Evolutionary conservation across 2,113 vertebrate species (phyloP), one percentile per base, ranked within the genome.

Genomic region (Lasiurus borealis): DNA sequence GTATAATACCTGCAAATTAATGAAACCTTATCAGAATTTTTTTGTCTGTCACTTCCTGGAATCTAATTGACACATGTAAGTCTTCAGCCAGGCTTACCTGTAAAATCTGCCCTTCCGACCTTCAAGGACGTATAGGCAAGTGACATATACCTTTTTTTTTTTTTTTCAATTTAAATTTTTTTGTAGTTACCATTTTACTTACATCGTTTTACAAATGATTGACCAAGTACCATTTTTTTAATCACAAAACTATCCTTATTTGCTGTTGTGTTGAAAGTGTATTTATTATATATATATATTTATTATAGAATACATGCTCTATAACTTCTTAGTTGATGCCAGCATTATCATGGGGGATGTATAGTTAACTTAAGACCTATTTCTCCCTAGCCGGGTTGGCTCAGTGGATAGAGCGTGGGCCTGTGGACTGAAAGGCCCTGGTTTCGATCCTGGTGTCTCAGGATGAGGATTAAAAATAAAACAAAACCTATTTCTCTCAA

Each of bases 141-240:
- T 78, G 27, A 40, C 5, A 15, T 1, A 36, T 6, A 64, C 3
- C 71, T 2, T 73, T 77, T 34, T 85, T 40, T 40, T 40, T 40
- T 34, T 71, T 72, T 82, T 76, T 85, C 25, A 31, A 16, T 9
- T 5, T 25, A 69, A 52, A 82, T 54, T 93, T 91, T 91, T 91
- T 95, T 90, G 25, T 69, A 64, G 34, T 85, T 96, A 44, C 3
- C 27, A 36, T 90, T 95, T 95, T 40, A 68, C 13, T 40, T 86
- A 46, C 4, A 16, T 68, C 64, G 52, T 52, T 95, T 90, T 84
- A 46, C 15, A 69, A 31, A n/a, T 64, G 69, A 78, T 29, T 91
- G 29, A 57, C 62, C 40, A 34, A 75, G 31, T 78, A 72, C 69
- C 19, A 0, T 34, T 29, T 18, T 48, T n/a, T n/a, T 73, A n/a